Evolutionary conservation across 2,888 invertebrate genomes (phyloP).

Genomic region (Eledone cirrhosa): DNA sequence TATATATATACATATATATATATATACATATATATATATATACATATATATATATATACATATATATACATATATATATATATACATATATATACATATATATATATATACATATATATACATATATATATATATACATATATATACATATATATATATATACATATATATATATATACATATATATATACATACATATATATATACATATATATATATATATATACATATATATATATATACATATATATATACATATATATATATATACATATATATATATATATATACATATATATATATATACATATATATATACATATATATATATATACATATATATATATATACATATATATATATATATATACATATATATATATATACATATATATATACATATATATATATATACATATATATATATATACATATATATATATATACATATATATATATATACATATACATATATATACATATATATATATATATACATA

Average conservation of each 20-base stretch:
- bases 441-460: too few relatives aligned
- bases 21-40: conserved; percentile 4
- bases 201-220: background rate
- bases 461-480: too few relatives aligned
- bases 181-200: background rate
- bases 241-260: background rate
- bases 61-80: background rate
- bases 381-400: too few relatives aligned
- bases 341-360: background rate
- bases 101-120: background rate
- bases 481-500: too few relatives aligned
- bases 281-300: background rate
- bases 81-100: background rate
- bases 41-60: background rate
- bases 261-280: background rate
- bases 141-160: background rate
- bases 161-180: background rate
- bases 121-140: background rate
- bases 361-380: too few relatives aligned
- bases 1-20: background rate
- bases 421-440: too few relatives aligned
- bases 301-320: background rate
- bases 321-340: background rate
- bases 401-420: too few relatives aligned
- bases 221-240: background rate